These are phyloP conservation scores for Conopomorpha cramerella DNA, from an alignment of 1,140 invertebrate genomes.

Conservation along the genomic window DNA sequence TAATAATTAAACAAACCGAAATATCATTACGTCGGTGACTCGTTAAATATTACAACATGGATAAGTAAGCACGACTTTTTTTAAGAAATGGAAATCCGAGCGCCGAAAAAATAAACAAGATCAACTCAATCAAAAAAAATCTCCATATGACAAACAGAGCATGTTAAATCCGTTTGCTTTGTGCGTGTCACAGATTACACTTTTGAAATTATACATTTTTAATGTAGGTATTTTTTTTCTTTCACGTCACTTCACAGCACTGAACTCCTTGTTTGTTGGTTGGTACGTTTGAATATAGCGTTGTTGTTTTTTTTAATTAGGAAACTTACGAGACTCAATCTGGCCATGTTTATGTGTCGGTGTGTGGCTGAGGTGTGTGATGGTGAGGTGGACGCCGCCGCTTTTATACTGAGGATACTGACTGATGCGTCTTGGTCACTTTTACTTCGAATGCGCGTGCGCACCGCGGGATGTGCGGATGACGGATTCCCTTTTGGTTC, in stretches of 20 bases:
- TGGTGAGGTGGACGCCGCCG: conserved; percentile 12
- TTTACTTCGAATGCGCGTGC: conserved; percentile 20
- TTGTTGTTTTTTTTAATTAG: conserved; percentile 30
- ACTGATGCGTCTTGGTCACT: conserved; percentile 16
- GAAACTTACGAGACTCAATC: conserved; percentile 50
- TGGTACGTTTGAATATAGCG: too few species aligned
- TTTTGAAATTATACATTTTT: not conserved
- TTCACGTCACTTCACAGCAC: not conserved
- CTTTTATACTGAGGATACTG: conserved; percentile 45
- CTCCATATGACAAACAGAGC: not conserved
- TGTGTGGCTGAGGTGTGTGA: conserved; percentile 19
- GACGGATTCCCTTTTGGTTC: not conserved
- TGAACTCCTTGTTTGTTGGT: too few species aligned
- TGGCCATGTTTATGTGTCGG: conserved; percentile 38
- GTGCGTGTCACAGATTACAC: not conserved
- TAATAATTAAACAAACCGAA: not conserved
- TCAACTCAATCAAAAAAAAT: not conserved
- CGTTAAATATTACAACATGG: not conserved
- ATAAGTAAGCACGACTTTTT: not conserved
- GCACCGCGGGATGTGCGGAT: not conserved
- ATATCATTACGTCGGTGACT: not conserved
- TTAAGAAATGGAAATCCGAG: not conserved
- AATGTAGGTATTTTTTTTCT: not conserved
- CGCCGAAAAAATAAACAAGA: not conserved
- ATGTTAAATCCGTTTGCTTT: too few species aligned